Percentiles rank a stretch among this genome's conserved stretches.
Conservation (phyloP, 1,140 invertebrate genomes). For the Drosophila repletoides region DNA sequence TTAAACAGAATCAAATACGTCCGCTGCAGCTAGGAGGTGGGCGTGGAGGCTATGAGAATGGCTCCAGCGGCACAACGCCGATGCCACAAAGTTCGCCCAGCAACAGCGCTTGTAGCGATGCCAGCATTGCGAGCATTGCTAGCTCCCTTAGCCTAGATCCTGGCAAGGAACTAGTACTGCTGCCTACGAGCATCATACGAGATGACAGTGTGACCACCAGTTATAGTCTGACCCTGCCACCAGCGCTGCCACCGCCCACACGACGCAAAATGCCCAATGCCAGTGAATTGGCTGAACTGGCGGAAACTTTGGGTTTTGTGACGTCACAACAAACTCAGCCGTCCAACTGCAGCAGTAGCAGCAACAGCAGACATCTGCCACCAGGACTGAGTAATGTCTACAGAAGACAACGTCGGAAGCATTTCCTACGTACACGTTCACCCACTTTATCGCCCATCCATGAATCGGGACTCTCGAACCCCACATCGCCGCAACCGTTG, state of each 20-base stretch:
- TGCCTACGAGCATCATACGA: conserved; percentile 80
- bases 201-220: conserved; percentile 68
- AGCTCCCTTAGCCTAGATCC: conserved; percentile 75
- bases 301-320: conserved; percentile 83
- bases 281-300: conserved; percentile 83
- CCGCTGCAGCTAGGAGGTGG: conserved; percentile 64
- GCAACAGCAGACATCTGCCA: conserved; percentile 42
- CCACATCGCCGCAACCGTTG: conserved; percentile 85
- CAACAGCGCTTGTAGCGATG: conserved; percentile 43
- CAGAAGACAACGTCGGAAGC: conserved; percentile 82
- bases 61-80: conserved; percentile 29
- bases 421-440: conserved; percentile 83
- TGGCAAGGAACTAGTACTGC: conserved; percentile 63
- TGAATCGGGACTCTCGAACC: conserved; percentile 89
- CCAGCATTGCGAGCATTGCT: conserved; percentile 48
- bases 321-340: conserved; percentile 29
- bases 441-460: conserved; percentile 87
- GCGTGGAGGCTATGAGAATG: conserved; percentile 43
- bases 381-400: conserved; percentile 65
- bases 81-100: conserved; percentile 53
- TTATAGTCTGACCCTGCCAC: conserved; percentile 77
- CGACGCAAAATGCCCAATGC: conserved; percentile 82
- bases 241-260: conserved; percentile 83
- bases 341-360: not conserved
- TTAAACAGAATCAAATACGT: conserved; percentile 81